Percentiles rank a stretch among this genome's conserved stretches.
Evolutionary conservation across 2,888 invertebrate species (phyloP).

Genomic region (Tenthredo mesomela): DNA sequence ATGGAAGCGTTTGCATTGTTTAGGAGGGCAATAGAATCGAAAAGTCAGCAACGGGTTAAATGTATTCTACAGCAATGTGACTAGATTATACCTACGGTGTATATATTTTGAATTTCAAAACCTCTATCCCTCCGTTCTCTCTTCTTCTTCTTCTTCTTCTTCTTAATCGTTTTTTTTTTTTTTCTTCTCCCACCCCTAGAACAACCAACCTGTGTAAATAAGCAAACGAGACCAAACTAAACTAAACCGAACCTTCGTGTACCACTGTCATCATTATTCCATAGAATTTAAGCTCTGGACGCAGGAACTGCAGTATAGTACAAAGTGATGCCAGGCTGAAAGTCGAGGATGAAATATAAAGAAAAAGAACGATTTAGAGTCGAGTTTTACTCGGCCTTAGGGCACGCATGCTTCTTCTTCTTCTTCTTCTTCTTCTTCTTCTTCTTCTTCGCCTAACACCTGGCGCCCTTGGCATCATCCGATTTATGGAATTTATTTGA

Average conservation of each 20-base stretch:
- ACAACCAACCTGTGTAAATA: slow-evolving; percentile 48
- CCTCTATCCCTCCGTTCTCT: neutral
- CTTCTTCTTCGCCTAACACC: slow-evolving; percentile 47
- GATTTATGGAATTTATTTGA: slow-evolving; percentile 38
- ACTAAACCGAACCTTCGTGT: neutral
- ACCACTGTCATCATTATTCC: neutral
- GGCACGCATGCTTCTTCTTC: slow-evolving; percentile 9
- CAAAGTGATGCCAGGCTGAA: slow-evolving; percentile 1
- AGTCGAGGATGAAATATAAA: neutral
- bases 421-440: neutral
- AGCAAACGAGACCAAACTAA: slow-evolving; percentile 14
- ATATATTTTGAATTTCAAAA: slow-evolving; percentile 51
- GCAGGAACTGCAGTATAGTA: neutral
- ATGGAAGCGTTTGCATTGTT: neutral
- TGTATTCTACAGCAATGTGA: slow-evolving; percentile 1
- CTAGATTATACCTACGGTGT: neutral
- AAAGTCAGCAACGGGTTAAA: slow-evolving; percentile 4
- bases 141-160: neutral
- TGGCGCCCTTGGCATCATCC: slow-evolving; percentile 47
- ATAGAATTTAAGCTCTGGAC: slow-evolving; percentile 12
- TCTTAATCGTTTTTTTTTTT: too few species aligned
- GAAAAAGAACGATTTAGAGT: slow-evolving; percentile 18
- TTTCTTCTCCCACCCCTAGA: neutral
- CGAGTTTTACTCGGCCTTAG: neutral
- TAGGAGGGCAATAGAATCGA: neutral